Conservation (phyloP, 1,140 invertebrate species). For the Metaphire vulgaris region DNA sequence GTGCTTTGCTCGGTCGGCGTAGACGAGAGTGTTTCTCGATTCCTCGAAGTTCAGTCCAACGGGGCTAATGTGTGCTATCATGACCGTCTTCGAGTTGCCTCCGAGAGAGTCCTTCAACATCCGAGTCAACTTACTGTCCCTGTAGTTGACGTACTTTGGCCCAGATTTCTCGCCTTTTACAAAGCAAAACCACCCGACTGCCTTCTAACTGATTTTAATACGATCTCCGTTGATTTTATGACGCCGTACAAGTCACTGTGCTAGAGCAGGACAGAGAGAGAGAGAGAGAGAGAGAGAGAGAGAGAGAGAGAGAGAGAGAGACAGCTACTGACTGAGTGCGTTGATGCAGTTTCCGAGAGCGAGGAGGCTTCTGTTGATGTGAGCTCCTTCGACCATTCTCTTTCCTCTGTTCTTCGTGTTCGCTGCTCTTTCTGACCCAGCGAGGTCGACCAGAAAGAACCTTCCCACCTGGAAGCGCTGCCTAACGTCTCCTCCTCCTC, state of each 20-base stretch:
- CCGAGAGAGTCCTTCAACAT: conserved; percentile 88
- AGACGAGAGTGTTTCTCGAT: conserved; percentile 91
- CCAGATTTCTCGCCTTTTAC: conserved; percentile 60
- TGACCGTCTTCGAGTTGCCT: conserved; percentile 87
- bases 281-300: no score
- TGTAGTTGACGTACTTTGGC: conserved; percentile 84
- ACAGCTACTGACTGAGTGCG: conserved; percentile 65
- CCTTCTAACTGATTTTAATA: no score
- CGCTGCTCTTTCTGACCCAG: conserved; percentile 83
- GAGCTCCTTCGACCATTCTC: conserved; percentile 83
- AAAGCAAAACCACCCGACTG: no score
- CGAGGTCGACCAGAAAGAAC: conserved; percentile 88
- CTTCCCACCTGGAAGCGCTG: conserved; percentile 54
- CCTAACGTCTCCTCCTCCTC: background rate
- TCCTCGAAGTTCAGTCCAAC: conserved; percentile 68
- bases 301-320: no score
- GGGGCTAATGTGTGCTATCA: conserved; percentile 92
- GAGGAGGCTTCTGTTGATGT: conserved; percentile 84
- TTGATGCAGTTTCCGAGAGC: conserved; percentile 94
- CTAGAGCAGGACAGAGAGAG: no score
- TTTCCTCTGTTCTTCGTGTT: conserved; percentile 83
- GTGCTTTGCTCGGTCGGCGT: conserved; percentile 84
- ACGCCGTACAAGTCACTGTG: no score
- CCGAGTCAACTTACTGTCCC: conserved; percentile 89
- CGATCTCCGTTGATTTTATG: no score